Base-by-base conservation (phyloP, 2,797 vertebrate species). In the Danio choprae region DNA sequence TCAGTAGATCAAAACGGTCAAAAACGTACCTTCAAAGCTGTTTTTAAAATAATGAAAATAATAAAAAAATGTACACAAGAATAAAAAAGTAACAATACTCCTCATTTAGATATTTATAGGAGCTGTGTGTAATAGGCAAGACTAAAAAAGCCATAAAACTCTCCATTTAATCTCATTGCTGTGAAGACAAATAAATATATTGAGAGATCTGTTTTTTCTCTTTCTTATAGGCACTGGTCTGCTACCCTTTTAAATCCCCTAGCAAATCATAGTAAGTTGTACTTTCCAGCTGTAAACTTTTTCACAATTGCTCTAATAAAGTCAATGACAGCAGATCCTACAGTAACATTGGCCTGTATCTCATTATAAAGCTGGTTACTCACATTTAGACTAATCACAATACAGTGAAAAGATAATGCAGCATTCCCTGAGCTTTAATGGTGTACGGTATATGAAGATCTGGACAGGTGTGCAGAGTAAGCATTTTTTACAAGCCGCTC, bases 391-490 rank as follows among this genome's bases (percentile, higher is more conserved):
- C 64, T 38, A 2, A 11, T 55, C 22, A 18, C 51, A 59, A n/a
- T 70, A 56, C 18, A 40, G 44, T 62, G 67, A 41, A 13, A 6
- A 18, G 58, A 18, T 56, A 64, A 44, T 65, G 43, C 43, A 1
- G 46, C 20, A 36, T 38, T 29, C 11, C 46, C 1, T 0, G 43
- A 4, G 13, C 29, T 64, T 10, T 53, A 60, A 22, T 53, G 63
- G 62, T 55, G 29, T 29, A 29, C 29, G 3, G 29, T 48, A 29
- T 7, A 38, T 55, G 36, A 40, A 74, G 12, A 59, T 74, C 38
- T 46, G 29, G 38, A 71, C 44, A 71, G 18, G 50, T n/a, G 40
- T 59, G 77, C 71, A 41, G 15, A 70, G 50, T 76, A 64, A 80
- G 72, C 65, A 29, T 3, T 51, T 76, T 76, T 79, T 68, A 29